Percentiles rank a stretch among this genome's conserved stretches.
These are phyloP conservation scores for Phylloscopus whistleri DNA, from an alignment of 2,113 vertebrate species.

Conservation along the genomic window DNA sequence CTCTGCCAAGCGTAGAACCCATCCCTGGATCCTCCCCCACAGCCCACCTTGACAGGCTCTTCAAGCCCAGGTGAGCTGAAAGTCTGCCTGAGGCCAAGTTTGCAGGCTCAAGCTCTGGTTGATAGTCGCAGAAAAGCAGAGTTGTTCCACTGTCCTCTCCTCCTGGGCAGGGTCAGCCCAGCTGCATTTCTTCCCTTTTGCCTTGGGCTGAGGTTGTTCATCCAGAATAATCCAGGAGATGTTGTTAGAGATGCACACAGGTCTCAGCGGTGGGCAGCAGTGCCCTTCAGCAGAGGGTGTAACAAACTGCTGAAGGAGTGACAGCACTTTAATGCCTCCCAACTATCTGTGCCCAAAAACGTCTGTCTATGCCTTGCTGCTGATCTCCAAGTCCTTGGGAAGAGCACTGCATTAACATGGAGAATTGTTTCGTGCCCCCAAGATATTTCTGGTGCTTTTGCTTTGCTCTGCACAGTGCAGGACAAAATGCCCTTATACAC, in stretches of 20 bases:
- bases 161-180: background rate
- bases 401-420: background rate
- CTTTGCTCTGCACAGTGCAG: background rate
- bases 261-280: background rate
- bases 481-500: background rate
- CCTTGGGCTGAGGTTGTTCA: background rate
- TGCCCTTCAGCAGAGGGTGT: background rate
- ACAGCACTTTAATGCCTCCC: background rate
- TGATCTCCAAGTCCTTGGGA: background rate
- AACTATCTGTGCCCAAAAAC: background rate
- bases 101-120: background rate
- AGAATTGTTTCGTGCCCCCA: background rate
- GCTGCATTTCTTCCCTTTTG: background rate
- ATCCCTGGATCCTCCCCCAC: background rate
- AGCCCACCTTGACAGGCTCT: background rate
- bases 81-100: background rate
- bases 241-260: background rate
- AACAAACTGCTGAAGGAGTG: background rate
- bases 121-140: background rate
- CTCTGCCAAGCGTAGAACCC: background rate
- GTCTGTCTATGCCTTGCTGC: background rate
- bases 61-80: background rate
- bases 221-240: background rate
- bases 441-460: background rate
- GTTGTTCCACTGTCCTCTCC: background rate